phyloP scores from a whole-genome alignment of 1,140 invertebrate species.

The Leguminivora glycinivorella region DNA sequence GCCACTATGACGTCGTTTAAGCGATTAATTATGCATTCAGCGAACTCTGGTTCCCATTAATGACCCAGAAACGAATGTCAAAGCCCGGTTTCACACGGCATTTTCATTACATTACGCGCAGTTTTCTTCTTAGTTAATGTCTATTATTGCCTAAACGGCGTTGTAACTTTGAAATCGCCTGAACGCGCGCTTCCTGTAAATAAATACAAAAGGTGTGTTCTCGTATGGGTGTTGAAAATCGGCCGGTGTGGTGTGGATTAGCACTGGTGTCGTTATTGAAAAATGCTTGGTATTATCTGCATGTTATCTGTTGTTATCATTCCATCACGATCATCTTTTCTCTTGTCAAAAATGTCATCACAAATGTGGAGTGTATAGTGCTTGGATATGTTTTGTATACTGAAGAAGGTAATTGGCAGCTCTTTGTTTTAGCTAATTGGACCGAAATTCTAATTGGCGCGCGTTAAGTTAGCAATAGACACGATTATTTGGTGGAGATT shows the following conservation, averaged over 20 bases:
- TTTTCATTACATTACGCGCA: conserved; percentile 49
- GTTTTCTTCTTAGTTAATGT: conserved; percentile 32
- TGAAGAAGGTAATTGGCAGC: conserved; percentile 61
- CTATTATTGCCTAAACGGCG: conserved; percentile 30
- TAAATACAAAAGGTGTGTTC: conserved; percentile 16
- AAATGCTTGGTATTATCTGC: conserved; percentile 65
- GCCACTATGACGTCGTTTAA: conserved; percentile 18
- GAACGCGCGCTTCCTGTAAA: conserved; percentile 31
- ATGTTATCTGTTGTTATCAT: conserved; percentile 70
- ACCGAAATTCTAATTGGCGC: conserved; percentile 7
- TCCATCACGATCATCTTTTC: conserved; percentile 58
- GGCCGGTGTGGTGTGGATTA: conserved; percentile 48
- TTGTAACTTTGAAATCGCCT: conserved; percentile 40
- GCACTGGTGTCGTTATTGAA: conserved; percentile 39
- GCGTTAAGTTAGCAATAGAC: neutral
- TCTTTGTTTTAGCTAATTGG: conserved; percentile 39
- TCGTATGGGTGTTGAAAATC: conserved; percentile 20
- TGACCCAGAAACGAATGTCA: conserved; percentile 76
- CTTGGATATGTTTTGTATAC: conserved; percentile 65
- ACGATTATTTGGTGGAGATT: conserved; percentile 6
- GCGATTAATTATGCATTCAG: conserved; percentile 37
- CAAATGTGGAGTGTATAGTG: conserved; percentile 38
- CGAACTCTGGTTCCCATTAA: conserved; percentile 49
- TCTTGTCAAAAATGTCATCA: conserved; percentile 36
- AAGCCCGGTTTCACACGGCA: conserved; percentile 64